phyloP scores from a whole-genome alignment of 2,888 invertebrate genomes.

The Monochamus alternatus region DNA sequence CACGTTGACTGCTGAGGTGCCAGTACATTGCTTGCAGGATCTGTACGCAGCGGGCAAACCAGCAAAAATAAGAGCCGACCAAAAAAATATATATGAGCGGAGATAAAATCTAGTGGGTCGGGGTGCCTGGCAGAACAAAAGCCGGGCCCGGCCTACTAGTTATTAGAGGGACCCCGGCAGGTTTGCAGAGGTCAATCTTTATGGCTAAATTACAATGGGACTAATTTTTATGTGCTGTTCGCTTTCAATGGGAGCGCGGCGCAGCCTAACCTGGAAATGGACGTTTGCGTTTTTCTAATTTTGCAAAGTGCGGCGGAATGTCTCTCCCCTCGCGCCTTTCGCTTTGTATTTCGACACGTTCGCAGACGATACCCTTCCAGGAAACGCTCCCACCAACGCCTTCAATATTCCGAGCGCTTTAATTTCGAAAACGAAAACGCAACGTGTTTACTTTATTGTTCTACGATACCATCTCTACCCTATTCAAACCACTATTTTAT shows the following conservation, averaged over 20 bases:
- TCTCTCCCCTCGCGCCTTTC: slow-evolving; percentile 2
- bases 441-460: not conserved
- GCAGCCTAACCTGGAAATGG: slow-evolving; percentile 49
- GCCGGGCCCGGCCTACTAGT: slow-evolving; percentile 68
- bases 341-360: slow-evolving; percentile 20
- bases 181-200: slow-evolving; percentile 69
- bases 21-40: slow-evolving; percentile 70
- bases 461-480: too few species aligned
- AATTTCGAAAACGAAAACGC: not conserved
- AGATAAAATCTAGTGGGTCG: slow-evolving; percentile 71
- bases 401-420: not conserved
- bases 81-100: slow-evolving; percentile 69
- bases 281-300: slow-evolving; percentile 46
- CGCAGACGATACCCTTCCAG: slow-evolving; percentile 3
- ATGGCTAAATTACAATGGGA: slow-evolving; percentile 68
- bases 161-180: slow-evolving; percentile 67
- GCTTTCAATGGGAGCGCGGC: slow-evolving; percentile 52
- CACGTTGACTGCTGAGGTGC: slow-evolving; percentile 71
- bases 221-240: slow-evolving; percentile 63
- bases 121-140: slow-evolving; percentile 70
- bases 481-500: too few species aligned
- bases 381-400: not conserved
- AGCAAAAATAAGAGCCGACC: slow-evolving; percentile 71
- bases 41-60: slow-evolving; percentile 70
- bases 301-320: slow-evolving; percentile 30